A percentile compares a stretch with the other conserved stretches of the same genome.
Evolutionary conservation across 2,797 vertebrate species (phyloP).

Genomic region (Anguilla megastoma): DNA sequence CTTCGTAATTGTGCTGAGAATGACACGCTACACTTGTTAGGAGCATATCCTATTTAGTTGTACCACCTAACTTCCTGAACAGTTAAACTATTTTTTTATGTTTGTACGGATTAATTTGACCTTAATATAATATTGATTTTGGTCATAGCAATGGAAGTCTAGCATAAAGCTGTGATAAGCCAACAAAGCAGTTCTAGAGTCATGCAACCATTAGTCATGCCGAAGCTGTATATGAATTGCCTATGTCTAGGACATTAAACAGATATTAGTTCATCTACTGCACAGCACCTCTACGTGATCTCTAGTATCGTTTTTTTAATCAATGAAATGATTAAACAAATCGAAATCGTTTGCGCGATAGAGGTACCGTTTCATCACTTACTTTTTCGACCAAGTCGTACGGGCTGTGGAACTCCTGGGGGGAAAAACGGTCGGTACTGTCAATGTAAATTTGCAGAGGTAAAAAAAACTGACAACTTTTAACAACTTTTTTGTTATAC

Average conservation of each 20-base stretch:
- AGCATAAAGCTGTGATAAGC: background rate
- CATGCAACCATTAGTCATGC: background rate
- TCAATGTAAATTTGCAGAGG: background rate
- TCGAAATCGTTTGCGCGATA: background rate
- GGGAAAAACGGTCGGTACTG: slow-evolving; percentile 3
- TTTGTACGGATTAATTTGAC: background rate
- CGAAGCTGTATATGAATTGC: background rate
- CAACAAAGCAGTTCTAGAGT: background rate
- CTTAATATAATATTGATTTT: background rate
- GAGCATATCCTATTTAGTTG: background rate
- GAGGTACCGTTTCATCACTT: slow-evolving; percentile 50
- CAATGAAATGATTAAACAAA: background rate
- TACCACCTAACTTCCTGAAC: background rate
- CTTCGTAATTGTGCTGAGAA: background rate
- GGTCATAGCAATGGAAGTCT: background rate
- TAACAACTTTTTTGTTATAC: background rate
- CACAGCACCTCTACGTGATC: background rate
- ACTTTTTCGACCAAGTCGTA: slow-evolving; percentile 64
- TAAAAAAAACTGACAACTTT: background rate
- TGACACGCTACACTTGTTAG: background rate
- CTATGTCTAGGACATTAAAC: background rate
- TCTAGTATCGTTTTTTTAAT: background rate
- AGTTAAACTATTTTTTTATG: background rate
- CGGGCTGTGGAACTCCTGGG: slow-evolving; percentile 57
- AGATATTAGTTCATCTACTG: background rate